Conservation (phyloP, 1,140 invertebrate genomes). For the Chironomus tepperi region DNA sequence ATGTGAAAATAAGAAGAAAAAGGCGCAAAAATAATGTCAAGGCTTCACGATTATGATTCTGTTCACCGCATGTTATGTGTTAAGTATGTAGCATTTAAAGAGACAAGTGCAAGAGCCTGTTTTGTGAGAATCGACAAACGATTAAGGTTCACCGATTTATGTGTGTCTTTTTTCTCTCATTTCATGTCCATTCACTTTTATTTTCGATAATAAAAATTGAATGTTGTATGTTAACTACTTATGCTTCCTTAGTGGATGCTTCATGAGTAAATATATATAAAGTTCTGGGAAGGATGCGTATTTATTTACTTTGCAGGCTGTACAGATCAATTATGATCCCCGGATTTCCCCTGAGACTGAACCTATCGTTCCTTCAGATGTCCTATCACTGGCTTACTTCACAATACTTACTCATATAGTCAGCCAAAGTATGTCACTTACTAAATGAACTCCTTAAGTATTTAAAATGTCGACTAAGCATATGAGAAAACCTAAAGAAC, state of each 20-base stretch:
- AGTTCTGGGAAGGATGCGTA: too few relatives aligned
- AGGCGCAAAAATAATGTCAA: neutral
- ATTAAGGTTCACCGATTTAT: neutral
- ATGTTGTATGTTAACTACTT: neutral
- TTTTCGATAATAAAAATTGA: neutral
- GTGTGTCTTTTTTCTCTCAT: neutral
- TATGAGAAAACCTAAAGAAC: too few relatives aligned
- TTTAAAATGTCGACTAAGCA: too few relatives aligned
- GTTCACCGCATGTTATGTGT: neutral
- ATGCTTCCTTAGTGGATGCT: neutral
- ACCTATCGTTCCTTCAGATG: too few relatives aligned
- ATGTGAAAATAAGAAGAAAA: neutral
- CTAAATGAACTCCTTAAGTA: too few relatives aligned
- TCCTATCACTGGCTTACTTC: too few relatives aligned
- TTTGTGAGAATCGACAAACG: neutral
- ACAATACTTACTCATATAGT: too few relatives aligned
- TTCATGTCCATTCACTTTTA: conserved; percentile 2
- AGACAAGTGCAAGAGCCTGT: neutral
- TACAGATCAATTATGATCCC: too few relatives aligned
- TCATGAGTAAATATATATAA: too few relatives aligned
- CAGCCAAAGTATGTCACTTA: too few relatives aligned
- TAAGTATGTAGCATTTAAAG: neutral
- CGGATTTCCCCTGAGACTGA: too few relatives aligned
- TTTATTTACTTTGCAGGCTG: too few relatives aligned
- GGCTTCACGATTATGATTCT: neutral